Evolutionary conservation across 1,140 invertebrate species (phyloP), one percentile per base, ranked within the genome.

Genomic region (Rhagoletis zephyria): DNA sequence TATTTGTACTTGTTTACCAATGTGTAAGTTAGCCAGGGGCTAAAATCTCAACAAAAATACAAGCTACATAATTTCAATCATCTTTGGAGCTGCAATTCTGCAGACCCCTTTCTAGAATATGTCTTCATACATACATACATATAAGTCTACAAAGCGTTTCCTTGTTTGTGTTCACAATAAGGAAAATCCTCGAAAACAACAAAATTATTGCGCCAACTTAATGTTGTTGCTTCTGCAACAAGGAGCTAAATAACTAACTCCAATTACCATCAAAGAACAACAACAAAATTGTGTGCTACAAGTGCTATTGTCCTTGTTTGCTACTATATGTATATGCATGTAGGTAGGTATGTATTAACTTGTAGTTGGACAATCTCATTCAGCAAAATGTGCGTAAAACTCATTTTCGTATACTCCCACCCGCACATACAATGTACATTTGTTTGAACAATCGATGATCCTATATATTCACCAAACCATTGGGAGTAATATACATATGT

Each of bases 341-440:
- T 67, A 30, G 40, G 19, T 67, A 40, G 65, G 19, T 6, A 67
- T 30, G 30, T 30, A 30, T 30, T 30, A 30, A 30, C 30, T 30
- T 30, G 30, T 74, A 48, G 14, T 42, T 42, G 40, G 45, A 48
- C 67, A 45, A 74, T 74, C 42, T 74, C 42, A 74, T 45, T 45
- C 40, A 42, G 42, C 42, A 48, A 74, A 74, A 74, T 74, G 67
- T 74, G 67, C 45, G 67, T 74, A 48, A 74, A 74, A 74, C 67
- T 74, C 67, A 74, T 74, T 74, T 74, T 74, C 67, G 45, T 14
- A 74, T 19, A 12, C 65, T 67, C 19, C 19, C 42, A 48, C 67
- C 40, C 42, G 42, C 40, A 45, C 19, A 45, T 40, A 70, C 30
- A 56, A 70, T 14, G 4, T 30, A 65, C 64, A 64, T n/a, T 30